These are phyloP conservation scores for Columba guinea DNA, from an alignment of 2,797 vertebrate genomes.

Conservation along the genomic window DNA sequence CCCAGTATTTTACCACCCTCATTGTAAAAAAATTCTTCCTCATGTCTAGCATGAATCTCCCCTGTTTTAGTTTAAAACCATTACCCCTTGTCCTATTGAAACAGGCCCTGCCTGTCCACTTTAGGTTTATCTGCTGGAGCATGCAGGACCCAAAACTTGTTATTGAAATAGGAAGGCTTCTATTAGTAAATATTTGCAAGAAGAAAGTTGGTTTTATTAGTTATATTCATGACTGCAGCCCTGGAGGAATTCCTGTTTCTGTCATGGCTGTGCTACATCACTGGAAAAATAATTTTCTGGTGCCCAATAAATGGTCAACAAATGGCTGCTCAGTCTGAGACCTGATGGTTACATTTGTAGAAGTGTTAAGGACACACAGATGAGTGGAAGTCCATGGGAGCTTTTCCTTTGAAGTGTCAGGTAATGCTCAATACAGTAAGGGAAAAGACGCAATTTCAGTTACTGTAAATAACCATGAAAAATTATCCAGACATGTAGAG, in stretches of 20 bases:
- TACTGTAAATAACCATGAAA: not conserved
- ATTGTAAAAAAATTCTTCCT: too few relatives aligned
- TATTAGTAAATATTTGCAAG: not conserved
- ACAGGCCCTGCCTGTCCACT: too few relatives aligned
- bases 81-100: too few relatives aligned
- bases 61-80: too few relatives aligned
- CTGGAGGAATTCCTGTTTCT: not conserved
- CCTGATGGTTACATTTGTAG: not conserved
- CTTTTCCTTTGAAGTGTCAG: not conserved
- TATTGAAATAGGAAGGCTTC: not conserved
- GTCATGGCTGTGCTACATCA: not conserved
- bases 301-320: not conserved
- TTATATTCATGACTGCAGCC: not conserved
- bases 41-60: too few relatives aligned
- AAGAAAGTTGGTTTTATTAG: not conserved
- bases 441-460: not conserved
- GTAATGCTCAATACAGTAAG: not conserved
- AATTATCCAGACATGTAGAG: not conserved
- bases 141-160: not conserved
- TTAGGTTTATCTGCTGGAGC: not conserved
- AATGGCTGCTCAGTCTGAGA: not conserved
- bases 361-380: not conserved
- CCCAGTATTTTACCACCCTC: too few relatives aligned
- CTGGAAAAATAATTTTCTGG: not conserved
- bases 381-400: not conserved